Conservation (phyloP, 1,140 invertebrate species). For the Drosophila yakuba region DNA sequence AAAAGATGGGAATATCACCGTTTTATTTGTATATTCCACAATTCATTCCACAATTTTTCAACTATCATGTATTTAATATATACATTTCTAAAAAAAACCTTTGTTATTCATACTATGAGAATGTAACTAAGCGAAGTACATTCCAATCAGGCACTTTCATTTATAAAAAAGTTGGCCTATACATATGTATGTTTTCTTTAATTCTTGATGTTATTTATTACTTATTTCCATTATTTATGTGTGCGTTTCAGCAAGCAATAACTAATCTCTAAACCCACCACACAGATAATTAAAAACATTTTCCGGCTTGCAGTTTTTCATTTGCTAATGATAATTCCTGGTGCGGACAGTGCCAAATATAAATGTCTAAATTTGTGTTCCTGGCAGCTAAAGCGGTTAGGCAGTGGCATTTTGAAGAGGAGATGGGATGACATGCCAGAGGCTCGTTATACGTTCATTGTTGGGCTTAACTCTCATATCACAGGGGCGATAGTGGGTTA, state of each 20-base stretch:
- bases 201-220: slow-evolving; percentile 6
- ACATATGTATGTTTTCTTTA: background rate
- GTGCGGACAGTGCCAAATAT: slow-evolving; percentile 14
- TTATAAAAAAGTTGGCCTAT: no score
- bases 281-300: slow-evolving; percentile 48
- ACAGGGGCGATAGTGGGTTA: background rate
- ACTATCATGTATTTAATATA: no score
- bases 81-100: no score
- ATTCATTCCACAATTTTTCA: no score
- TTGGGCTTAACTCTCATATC: slow-evolving; percentile 26
- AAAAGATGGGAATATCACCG: background rate
- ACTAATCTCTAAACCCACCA: slow-evolving; percentile 36
- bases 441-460: slow-evolving; percentile 69
- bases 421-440: slow-evolving; percentile 60
- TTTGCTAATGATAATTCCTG: slow-evolving; percentile 28
- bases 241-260: slow-evolving; percentile 3
- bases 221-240: background rate
- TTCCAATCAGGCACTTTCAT: no score
- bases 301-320: slow-evolving; percentile 24
- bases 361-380: slow-evolving; percentile 56
- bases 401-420: slow-evolving; percentile 46
- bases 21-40: no score
- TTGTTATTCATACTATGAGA: no score
- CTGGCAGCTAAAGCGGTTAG: slow-evolving; percentile 51
- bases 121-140: no score